A percentile compares a stretch with the other conserved stretches of the same genome.
These are phyloP conservation scores for Eumacrocentrus americanus DNA, from an alignment of 2,888 invertebrate genomes.

Conservation along the genomic window DNA sequence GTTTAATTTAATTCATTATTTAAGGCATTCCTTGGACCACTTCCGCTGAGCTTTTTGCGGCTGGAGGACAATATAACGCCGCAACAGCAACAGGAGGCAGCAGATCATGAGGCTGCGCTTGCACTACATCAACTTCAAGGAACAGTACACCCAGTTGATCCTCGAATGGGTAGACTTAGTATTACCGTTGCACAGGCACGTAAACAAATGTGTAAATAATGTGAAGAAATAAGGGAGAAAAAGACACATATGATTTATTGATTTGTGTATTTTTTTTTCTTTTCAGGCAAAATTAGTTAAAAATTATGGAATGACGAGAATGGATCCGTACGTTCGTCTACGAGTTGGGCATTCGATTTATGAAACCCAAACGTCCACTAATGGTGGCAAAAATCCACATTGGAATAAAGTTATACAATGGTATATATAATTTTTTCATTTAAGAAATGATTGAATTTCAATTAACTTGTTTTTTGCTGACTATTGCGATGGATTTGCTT, in stretches of 20 bases:
- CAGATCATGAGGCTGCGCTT: slow-evolving; percentile 79
- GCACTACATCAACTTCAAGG: slow-evolving; percentile 69
- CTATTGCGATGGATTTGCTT: too few relatives aligned
- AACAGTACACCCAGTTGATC: slow-evolving; percentile 63
- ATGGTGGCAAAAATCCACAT: slow-evolving; percentile 92
- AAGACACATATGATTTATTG: too few relatives aligned
- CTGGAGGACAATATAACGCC: slow-evolving; percentile 63
- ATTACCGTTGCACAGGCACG: slow-evolving; percentile 83
- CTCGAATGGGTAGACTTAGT: slow-evolving; percentile 74
- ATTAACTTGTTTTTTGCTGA: too few relatives aligned
- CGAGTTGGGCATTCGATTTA: slow-evolving; percentile 93
- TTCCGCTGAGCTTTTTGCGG: slow-evolving; percentile 79
- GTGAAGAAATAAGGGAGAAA: too few relatives aligned
- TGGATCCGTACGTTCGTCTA: slow-evolving; percentile 95
- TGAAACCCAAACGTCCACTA: slow-evolving; percentile 93
- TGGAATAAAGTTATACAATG: slow-evolving; percentile 97
- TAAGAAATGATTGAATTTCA: too few relatives aligned
- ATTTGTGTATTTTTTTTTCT: slow-evolving; percentile 1
- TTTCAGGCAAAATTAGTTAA: slow-evolving; percentile 83
- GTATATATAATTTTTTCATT: too few relatives aligned
- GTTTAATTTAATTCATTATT: slow-evolving; percentile 33
- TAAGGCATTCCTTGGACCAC: slow-evolving; percentile 78
- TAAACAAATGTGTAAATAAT: too few relatives aligned
- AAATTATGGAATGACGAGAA: slow-evolving; percentile 92
- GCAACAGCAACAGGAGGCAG: slow-evolving; percentile 74